Conservation (phyloP, 1,140 invertebrate genomes). For the Bombyx mori region ASM3026992v2 NC_085115.1:8568501-8569000, state of each 20-base stretch:
- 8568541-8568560: conserved; percentile 57
- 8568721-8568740: conserved; percentile 27
- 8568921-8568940: conserved; percentile 20
- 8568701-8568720: conserved; percentile 22
- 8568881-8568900: conserved; percentile 41
- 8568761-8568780: conserved; percentile 27
- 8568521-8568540: conserved; percentile 55
- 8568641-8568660: conserved; percentile 31
- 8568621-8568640: conserved; percentile 16
- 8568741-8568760: conserved; percentile 17
- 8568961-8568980: conserved; percentile 43
- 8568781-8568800: conserved; percentile 15
- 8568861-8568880: conserved; percentile 43
- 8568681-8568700: conserved; percentile 37
- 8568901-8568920: conserved; percentile 27
- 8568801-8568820: conserved; percentile 15
- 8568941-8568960: conserved; percentile 37
- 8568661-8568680: conserved; percentile 31
- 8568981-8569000: conserved; percentile 44
- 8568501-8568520: conserved; percentile 65
- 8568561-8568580: conserved; percentile 54
- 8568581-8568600: conserved; percentile 44
- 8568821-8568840: conserved; percentile 23
- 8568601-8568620: conserved; percentile 35
- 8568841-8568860: conserved; percentile 37